Conservation (phyloP, 2,888 invertebrate species). For the Orthosia gothica region DNA sequence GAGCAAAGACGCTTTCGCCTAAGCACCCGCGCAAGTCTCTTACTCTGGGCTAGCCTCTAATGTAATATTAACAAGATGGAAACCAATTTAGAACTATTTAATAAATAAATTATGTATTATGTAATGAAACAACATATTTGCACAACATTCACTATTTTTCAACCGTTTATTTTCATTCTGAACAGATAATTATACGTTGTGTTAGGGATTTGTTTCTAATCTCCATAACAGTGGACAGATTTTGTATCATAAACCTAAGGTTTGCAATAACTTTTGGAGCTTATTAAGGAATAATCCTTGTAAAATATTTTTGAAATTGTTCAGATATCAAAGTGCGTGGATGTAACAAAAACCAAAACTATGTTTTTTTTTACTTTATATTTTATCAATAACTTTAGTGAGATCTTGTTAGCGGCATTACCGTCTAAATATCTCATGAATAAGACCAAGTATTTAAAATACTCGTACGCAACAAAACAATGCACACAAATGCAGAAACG, state of each 20-base stretch:
- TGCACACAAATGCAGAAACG: too few species aligned
- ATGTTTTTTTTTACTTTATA: neutral
- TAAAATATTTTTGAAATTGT: neutral
- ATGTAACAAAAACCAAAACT: neutral
- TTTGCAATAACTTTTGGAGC: too few species aligned
- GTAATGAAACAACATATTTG: conserved; percentile 32
- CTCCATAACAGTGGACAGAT: neutral
- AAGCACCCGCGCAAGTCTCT: neutral
- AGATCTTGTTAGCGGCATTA: too few species aligned
- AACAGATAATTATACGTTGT: neutral
- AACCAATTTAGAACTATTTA: conserved; percentile 33
- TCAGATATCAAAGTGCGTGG: neutral
- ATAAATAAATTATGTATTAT: conserved; percentile 31
- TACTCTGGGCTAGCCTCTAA: neutral
- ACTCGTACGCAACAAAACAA: neutral
- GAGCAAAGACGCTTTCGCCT: neutral
- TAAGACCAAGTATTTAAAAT: neutral
- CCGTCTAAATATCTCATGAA: too few species aligned
- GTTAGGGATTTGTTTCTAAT: neutral
- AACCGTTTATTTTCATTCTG: neutral
- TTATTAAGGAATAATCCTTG: neutral
- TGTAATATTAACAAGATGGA: conserved; percentile 34
- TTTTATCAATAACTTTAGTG: neutral
- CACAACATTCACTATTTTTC: conserved; percentile 13
- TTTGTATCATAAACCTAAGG: neutral